These are phyloP conservation scores for Drosophila leonis DNA, from an alignment of 2,888 invertebrate genomes.

Conservation along the genomic window DNA sequence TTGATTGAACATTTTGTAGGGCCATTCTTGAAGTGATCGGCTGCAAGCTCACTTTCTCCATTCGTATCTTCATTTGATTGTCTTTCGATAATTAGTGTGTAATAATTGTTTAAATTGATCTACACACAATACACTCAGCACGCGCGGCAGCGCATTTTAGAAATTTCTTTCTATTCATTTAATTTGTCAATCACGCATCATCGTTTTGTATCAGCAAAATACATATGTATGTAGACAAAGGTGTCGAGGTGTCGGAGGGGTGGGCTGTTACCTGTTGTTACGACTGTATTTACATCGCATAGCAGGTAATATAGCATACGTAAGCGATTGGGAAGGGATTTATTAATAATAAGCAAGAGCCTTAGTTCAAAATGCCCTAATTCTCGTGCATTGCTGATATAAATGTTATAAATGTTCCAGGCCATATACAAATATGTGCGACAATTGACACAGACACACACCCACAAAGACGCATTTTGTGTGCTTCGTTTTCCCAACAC, in stretches of 20 bases:
- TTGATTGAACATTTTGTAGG: neutral
- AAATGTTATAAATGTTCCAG: no score
- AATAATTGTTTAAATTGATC: slow-evolving; percentile 71
- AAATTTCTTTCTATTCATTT: slow-evolving; percentile 37
- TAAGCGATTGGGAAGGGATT: neutral
- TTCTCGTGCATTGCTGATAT: no score
- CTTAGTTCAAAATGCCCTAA: no score
- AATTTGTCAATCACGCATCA: slow-evolving; percentile 76
- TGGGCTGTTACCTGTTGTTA: neutral
- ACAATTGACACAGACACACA: neutral
- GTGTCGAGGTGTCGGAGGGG: neutral
- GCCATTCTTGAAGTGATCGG: neutral
- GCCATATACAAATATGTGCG: neutral
- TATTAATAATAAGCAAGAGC: neutral
- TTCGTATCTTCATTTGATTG: slow-evolving; percentile 28
- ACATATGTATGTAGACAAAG: neutral
- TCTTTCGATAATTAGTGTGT: slow-evolving; percentile 64
- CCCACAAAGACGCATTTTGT: no score
- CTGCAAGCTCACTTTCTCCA: slow-evolving; percentile 66
- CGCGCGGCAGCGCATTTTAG: slow-evolving; percentile 28
- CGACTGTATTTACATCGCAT: neutral
- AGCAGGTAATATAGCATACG: neutral
- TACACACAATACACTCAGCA: slow-evolving; percentile 50
- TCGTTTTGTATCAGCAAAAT: neutral
- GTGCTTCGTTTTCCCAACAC: no score